Percentiles rank a stretch among this genome's conserved stretches.
Conservation (phyloP, 2,113 vertebrate genomes). For the Dendrocopos noguchii region DNA sequence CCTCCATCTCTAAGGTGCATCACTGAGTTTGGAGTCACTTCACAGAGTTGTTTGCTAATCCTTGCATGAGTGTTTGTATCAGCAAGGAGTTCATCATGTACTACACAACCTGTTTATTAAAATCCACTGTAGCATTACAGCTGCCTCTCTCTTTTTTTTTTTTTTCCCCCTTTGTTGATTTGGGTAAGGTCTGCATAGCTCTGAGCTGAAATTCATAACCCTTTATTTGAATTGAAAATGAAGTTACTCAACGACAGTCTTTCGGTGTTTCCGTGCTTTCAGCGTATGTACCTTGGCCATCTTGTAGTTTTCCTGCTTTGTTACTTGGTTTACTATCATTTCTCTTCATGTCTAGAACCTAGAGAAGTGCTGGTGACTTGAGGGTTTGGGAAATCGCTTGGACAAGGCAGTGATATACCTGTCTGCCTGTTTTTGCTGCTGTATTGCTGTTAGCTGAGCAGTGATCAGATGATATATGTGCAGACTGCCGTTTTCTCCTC, state of each 20-base stretch:
- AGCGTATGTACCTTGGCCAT: not conserved
- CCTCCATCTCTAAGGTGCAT: accelerated
- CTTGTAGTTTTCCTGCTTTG: not conserved
- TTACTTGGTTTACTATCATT: not conserved
- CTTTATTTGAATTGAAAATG: not conserved
- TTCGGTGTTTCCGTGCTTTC: not conserved
- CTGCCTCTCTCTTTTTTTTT: not conserved
- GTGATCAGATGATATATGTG: not conserved
- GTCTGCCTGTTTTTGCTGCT: not conserved
- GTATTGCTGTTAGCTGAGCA: not conserved
- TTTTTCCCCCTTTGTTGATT: not conserved
- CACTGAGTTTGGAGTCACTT: not conserved
- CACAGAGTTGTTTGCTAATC: not conserved
- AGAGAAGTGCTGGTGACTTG: not conserved
- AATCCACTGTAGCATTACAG: not conserved
- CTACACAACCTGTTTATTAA: not conserved
- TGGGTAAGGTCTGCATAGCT: not conserved
- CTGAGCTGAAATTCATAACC: not conserved
- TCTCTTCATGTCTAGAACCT: not conserved
- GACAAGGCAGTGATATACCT: not conserved
- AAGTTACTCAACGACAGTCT: not conserved
- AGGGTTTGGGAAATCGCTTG: not conserved
- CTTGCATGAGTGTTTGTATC: not conserved
- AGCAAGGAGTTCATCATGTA: accelerated
- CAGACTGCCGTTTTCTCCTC: not conserved